phyloP scores from a whole-genome alignment of 2,113 vertebrate species.

The Cololabis saira region DNA sequence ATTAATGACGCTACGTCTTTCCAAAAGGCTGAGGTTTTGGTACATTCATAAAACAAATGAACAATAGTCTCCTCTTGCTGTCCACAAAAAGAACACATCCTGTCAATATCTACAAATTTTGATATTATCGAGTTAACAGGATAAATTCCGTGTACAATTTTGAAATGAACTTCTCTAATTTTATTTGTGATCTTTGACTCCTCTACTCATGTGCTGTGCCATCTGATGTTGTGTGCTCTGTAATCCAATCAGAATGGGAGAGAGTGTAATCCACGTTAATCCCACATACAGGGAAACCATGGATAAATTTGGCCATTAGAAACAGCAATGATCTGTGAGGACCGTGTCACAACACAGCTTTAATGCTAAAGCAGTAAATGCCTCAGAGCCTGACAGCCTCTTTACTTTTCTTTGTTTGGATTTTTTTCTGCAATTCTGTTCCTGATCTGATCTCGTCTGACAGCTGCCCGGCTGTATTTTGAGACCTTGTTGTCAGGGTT shows the following conservation, averaged over 20 bases:
- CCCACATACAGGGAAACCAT: conserved; percentile 54
- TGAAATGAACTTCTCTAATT: too few relatives aligned
- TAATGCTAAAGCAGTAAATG: conserved; percentile 24
- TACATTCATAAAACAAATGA: too few relatives aligned
- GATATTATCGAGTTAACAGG: too few relatives aligned
- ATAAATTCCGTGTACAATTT: too few relatives aligned
- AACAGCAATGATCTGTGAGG: conserved; percentile 54
- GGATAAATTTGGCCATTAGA: conserved; percentile 37
- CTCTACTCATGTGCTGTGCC: conserved; percentile 50
- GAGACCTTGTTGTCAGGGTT: conserved; percentile 73
- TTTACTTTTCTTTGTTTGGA: conserved; percentile 6
- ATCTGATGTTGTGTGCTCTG: conserved; percentile 62
- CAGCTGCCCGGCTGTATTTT: conserved; percentile 71
- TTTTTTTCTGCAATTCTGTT: conserved; percentile 58
- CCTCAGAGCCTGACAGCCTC: neutral
- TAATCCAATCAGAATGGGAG: conserved; percentile 80
- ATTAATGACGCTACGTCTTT: too few relatives aligned
- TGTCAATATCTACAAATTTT: too few relatives aligned
- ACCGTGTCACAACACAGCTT: conserved; percentile 21
- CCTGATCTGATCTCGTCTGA: conserved; percentile 70
- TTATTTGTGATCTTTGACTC: conserved; percentile 71
- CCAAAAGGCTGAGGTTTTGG: too few relatives aligned
- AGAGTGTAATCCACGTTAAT: conserved; percentile 78
- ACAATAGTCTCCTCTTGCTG: too few relatives aligned
- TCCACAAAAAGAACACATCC: too few relatives aligned